phyloP scores from a whole-genome alignment of 2,797 vertebrate genomes.

The Micromesistius poutassou region DNA sequence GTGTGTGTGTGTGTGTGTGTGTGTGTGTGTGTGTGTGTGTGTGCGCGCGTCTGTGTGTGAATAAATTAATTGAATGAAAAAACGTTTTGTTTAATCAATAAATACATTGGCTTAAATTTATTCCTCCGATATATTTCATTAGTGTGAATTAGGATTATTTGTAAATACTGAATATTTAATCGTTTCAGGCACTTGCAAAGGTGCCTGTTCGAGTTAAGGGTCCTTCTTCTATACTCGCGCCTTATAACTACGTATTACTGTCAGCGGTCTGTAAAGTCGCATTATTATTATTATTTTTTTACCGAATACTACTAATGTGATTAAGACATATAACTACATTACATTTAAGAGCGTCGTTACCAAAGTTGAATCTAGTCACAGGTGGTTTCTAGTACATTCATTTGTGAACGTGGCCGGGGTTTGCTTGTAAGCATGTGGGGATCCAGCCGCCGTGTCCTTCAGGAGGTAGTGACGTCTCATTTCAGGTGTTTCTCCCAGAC shows the following conservation, averaged over 20 bases:
- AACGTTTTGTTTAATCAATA: background rate
- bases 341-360: background rate
- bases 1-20: too few relatives aligned
- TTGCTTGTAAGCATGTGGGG: constrained; percentile 62
- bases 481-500: constrained; percentile 58
- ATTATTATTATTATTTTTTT: background rate
- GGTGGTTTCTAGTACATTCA: background rate
- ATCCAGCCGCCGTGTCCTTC: constrained; percentile 65
- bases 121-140: background rate
- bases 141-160: background rate
- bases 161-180: background rate
- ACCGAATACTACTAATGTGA: background rate
- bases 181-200: background rate
- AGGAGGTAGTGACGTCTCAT: constrained; percentile 43
- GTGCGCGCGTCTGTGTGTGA: too few relatives aligned
- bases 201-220: background rate
- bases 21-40: too few relatives aligned
- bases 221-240: background rate
- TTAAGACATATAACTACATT: background rate
- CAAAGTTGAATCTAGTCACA: background rate
- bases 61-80: background rate
- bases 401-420: background rate
- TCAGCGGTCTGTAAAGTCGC: background rate
- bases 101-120: background rate
- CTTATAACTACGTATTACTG: background rate